Evolutionary conservation across 2,888 invertebrate species (phyloP).

Genomic region (Dendrolimus pini): DNA sequence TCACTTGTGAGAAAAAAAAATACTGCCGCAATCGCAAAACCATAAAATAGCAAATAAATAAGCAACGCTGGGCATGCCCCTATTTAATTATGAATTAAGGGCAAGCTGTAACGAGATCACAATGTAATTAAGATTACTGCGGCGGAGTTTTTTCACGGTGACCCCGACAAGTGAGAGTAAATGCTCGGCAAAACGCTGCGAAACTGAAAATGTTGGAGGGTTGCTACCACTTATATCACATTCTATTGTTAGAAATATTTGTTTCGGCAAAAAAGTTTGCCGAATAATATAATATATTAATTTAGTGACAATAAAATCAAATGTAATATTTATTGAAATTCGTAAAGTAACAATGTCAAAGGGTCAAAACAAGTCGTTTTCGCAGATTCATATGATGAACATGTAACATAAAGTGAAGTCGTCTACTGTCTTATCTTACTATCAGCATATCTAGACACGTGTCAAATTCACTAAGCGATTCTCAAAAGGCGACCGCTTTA

Average conservation of each 20-base stretch:
- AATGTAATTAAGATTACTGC: constrained; percentile 75
- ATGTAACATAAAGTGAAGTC: too few relatives aligned
- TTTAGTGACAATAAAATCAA: too few relatives aligned
- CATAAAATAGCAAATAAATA: constrained; percentile 71
- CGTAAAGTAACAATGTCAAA: too few relatives aligned
- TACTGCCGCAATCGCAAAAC: constrained; percentile 51
- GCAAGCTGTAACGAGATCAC: constrained; percentile 70
- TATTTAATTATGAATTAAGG: constrained; percentile 75
- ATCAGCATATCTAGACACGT: too few relatives aligned
- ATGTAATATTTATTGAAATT: too few relatives aligned
- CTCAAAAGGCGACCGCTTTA: too few relatives aligned
- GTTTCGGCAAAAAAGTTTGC: background rate
- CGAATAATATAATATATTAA: too few relatives aligned
- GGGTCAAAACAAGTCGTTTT: too few relatives aligned
- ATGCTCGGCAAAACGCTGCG: constrained; percentile 47
- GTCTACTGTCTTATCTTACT: too few relatives aligned
- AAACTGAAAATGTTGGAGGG: constrained; percentile 27
- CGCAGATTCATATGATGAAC: too few relatives aligned
- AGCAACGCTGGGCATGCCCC: constrained; percentile 60
- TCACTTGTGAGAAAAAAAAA: constrained; percentile 40
- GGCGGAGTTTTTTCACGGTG: constrained; percentile 57
- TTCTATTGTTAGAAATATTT: background rate
- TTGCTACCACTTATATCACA: background rate
- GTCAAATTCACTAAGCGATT: too few relatives aligned
- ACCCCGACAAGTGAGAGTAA: constrained; percentile 54